These are phyloP conservation scores for Halocaridina rubra DNA, from an alignment of 2,888 invertebrate genomes.

Conservation along the genomic window DNA sequence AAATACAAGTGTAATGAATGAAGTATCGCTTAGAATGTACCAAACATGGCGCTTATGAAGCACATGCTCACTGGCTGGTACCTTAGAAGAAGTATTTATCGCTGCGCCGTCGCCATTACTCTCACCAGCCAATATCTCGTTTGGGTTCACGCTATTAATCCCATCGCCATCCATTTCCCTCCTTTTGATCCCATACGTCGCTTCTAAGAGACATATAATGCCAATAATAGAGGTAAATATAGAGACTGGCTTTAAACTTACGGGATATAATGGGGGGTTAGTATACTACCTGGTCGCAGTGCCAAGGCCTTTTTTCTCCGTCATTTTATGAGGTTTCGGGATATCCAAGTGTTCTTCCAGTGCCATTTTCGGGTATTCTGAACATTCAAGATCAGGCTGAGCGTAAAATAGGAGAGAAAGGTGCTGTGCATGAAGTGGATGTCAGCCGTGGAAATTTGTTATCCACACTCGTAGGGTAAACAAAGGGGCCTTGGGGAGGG, in stretches of 20 bases:
- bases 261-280: constrained; percentile 5
- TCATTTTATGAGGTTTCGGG: neutral
- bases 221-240: constrained; percentile 47
- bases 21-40: neutral
- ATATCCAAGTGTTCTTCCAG: neutral
- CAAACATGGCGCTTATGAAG: constrained; percentile 36
- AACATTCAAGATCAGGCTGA: constrained; percentile 4
- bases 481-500: constrained; percentile 30
- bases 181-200: neutral
- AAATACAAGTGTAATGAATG: neutral
- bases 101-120: constrained; percentile 55
- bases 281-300: neutral
- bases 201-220: constrained; percentile 45
- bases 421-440: neutral
- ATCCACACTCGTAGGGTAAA: constrained; percentile 30
- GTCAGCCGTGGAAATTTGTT: constrained; percentile 10
- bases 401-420: neutral
- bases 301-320: neutral
- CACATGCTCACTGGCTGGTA: constrained; percentile 9
- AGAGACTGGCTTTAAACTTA: neutral
- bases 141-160: constrained; percentile 7
- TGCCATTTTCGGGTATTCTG: neutral
- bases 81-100: constrained; percentile 33
- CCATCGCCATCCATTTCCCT: constrained; percentile 12
- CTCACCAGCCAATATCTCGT: neutral